Evolutionary conservation across 2,113 vertebrate genomes (phyloP), one percentile per base, ranked within the genome.

Genomic region (Danionella cerebrum): DNA sequence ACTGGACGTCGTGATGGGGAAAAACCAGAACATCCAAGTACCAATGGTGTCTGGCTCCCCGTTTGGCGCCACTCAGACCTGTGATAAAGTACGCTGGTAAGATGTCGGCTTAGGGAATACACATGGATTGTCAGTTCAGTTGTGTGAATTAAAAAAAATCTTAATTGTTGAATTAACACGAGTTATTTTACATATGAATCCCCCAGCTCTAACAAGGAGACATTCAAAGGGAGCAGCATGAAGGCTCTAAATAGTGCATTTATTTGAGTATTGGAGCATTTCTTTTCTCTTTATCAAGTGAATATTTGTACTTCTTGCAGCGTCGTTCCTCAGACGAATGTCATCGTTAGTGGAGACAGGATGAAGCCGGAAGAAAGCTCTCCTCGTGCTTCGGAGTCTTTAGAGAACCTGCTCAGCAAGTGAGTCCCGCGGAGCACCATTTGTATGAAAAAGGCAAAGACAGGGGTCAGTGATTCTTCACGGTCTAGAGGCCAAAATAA

Each of bases 11-110:
- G 89, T 96, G 27, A 86, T 94, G 76, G 92, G 92, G 75, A 98
- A 96, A 78, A 89, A 91, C 72, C 90, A 89, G 27, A 92, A 94
- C 21, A 96, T 98, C 74, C 96, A 97, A 74, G 95, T 98, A 41
- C 94, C 94, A 51, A 98, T 98, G 96, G 92, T 98, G 86, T 94
- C 96, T 1, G 96, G 96, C 4, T 98, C 96, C 33, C 96, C 96
- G 0, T 92, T 97, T 5, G 96, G 96, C 0, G 96, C 96, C 44
- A 98, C 96, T 0, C 95, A 98, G 85, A 97, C 95, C 0, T 98
- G 96, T 90, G 97, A 98, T 86, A 98, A 98, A 92, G 94, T 98
- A 1, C 85, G 96, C 82, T 98, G 96, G 96, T 98, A 85, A 92
- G 90, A 16, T 13, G 5, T 31, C 13, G n/a, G n/a, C n/a, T n/a